Percentiles rank a stretch among this genome's conserved stretches.
These are phyloP conservation scores for Sinopyrophorus schimmeli DNA, from an alignment of 2,888 invertebrate species.

Conservation along the genomic window DNA sequence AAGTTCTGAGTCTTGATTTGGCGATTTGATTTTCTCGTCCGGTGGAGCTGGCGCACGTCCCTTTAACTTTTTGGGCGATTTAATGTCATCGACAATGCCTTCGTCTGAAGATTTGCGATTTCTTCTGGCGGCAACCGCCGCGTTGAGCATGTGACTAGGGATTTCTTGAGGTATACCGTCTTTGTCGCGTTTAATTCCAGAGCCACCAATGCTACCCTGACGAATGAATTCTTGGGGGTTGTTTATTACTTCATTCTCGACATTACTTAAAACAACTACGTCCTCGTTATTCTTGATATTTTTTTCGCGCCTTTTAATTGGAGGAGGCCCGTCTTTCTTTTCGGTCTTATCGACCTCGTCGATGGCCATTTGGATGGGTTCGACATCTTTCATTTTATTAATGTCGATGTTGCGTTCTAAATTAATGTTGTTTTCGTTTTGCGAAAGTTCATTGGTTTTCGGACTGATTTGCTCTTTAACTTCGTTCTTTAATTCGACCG, in stretches of 20 bases:
- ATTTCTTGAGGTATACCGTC: slow-evolving; percentile 71
- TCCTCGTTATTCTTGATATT: slow-evolving; percentile 49
- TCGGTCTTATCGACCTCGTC: slow-evolving; percentile 13
- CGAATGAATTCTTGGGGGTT: not conserved
- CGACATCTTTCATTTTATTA: slow-evolving; percentile 49
- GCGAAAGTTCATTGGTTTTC: slow-evolving; percentile 50
- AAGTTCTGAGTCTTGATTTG: not conserved
- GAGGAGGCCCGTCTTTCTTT: slow-evolving; percentile 49
- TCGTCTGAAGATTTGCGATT: slow-evolving; percentile 64
- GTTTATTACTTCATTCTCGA: slow-evolving; percentile 47
- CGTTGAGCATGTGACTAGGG: slow-evolving; percentile 72
- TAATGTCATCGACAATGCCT: slow-evolving; percentile 44
- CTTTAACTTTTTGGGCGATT: slow-evolving; percentile 64
- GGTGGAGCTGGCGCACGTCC: slow-evolving; percentile 77
- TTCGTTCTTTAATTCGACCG: slow-evolving; percentile 42
- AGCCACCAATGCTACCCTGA: slow-evolving; percentile 58
- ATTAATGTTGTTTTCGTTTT: slow-evolving; percentile 53
- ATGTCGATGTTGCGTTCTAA: slow-evolving; percentile 49
- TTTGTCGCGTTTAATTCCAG: slow-evolving; percentile 63
- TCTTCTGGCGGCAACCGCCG: slow-evolving; percentile 69
- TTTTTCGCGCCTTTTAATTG: slow-evolving; percentile 59
- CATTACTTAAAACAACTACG: slow-evolving; percentile 38
- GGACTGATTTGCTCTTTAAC: slow-evolving; percentile 46
- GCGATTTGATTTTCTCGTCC: slow-evolving; percentile 34
- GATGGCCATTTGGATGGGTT: slow-evolving; percentile 3